Evolutionary conservation across 2,113 vertebrate species (phyloP).

Genomic region (Platysteira castanea): DNA sequence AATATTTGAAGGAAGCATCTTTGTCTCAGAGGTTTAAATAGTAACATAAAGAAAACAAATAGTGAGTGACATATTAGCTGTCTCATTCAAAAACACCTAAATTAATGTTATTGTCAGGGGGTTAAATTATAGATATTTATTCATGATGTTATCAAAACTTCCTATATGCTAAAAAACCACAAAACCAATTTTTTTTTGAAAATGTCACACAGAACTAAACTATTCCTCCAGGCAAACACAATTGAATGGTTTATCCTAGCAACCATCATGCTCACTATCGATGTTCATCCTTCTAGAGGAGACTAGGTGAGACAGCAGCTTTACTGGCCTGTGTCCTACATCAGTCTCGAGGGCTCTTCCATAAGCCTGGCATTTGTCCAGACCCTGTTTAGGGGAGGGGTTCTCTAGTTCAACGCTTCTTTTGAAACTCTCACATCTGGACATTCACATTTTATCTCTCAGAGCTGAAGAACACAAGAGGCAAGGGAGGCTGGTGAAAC

Average conservation of each 20-base stretch:
- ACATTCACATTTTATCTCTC: not conserved
- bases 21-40: not conserved
- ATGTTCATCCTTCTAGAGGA: not conserved
- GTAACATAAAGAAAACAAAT: not conserved
- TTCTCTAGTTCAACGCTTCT: fast-evolving
- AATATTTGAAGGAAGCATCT: not conserved
- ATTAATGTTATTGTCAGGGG: not conserved
- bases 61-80: not conserved
- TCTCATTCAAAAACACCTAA: not conserved
- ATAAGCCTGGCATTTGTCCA: not conserved
- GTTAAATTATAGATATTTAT: not conserved
- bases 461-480: not conserved
- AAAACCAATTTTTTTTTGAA: not conserved
- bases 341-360: not conserved
- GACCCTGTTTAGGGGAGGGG: fast-evolving
- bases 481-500: not conserved
- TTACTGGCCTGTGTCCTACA: not conserved
- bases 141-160: not conserved
- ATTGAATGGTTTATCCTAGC: not conserved
- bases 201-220: not conserved
- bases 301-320: not conserved
- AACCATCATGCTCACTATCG: not conserved
- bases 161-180: not conserved
- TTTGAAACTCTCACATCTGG: not conserved
- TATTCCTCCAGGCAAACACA: not conserved